A percentile compares a stretch with the other conserved stretches of the same genome.
phyloP scores from a whole-genome alignment of 2,888 invertebrate genomes.

The Leptogaster cylindrica region DNA sequence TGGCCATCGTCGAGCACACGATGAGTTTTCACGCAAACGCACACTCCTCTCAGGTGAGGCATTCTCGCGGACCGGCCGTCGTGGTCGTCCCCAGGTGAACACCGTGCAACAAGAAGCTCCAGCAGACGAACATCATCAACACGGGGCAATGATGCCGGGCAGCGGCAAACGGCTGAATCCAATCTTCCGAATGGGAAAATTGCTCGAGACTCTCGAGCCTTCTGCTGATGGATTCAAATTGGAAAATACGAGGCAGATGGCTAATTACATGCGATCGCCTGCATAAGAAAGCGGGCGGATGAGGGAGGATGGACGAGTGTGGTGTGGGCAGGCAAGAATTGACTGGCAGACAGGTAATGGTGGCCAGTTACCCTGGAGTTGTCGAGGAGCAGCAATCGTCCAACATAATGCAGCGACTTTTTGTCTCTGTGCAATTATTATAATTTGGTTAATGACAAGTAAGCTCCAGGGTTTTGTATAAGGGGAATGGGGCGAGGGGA shows the following conservation, averaged over 20 bases:
- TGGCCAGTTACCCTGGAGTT: no score
- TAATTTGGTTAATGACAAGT: slow-evolving; percentile 46
- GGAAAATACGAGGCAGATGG: slow-evolving; percentile 45
- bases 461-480: slow-evolving; percentile 15
- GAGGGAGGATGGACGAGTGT: slow-evolving; percentile 22
- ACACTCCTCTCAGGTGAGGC: slow-evolving; percentile 29
- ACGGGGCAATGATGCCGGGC: background rate
- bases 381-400: no score
- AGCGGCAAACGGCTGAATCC: slow-evolving; percentile 3
- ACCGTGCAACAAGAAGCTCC: slow-evolving; percentile 40
- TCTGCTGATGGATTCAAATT: slow-evolving; percentile 39
- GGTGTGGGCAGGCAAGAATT: slow-evolving; percentile 32
- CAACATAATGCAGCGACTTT: slow-evolving; percentile 10
- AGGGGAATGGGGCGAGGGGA: slow-evolving; percentile 9
- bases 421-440: slow-evolving; percentile 44
- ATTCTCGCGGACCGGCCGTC: no score
- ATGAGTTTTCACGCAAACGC: slow-evolving; percentile 39
- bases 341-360: slow-evolving; percentile 16
- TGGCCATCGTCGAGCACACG: no score
- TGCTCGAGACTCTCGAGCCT: slow-evolving; percentile 12
- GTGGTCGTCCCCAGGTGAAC: no score
- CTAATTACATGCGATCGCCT: slow-evolving; percentile 43
- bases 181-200: slow-evolving; percentile 39
- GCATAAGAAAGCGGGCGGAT: slow-evolving; percentile 8
- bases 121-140: no score